Percentiles rank a stretch among this genome's conserved stretches.
phyloP scores from a whole-genome alignment of 2,113 vertebrate genomes.

The Bubo bubo region DNA sequence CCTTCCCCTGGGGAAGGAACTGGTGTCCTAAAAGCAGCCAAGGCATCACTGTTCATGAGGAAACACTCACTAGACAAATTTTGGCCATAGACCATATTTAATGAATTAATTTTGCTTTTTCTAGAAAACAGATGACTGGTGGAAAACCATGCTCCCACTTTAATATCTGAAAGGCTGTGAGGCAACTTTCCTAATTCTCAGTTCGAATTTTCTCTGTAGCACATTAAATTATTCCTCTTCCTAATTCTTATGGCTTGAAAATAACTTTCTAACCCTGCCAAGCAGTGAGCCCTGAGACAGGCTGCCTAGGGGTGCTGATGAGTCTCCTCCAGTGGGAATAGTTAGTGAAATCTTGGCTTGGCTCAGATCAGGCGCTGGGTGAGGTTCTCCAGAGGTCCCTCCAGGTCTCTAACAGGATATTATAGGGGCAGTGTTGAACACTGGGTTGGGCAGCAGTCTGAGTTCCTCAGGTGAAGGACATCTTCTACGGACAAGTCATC shows the following conservation, averaged over 20 bases:
- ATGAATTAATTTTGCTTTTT: not conserved
- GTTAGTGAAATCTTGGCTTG: not conserved
- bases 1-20: not conserved
- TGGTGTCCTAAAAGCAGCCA: not conserved
- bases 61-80: not conserved
- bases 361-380: not conserved
- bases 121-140: not conserved
- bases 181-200: not conserved
- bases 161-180: not conserved
- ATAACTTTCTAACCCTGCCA: not conserved
- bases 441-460: not conserved
- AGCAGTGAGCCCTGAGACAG: not conserved
- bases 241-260: not conserved
- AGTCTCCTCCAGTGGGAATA: not conserved
- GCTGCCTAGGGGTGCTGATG: not conserved
- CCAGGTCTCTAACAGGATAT: not conserved
- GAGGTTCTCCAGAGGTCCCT: not conserved
- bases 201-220: not conserved
- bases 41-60: not conserved
- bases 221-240: not conserved
- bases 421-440: fast-evolving
- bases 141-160: not conserved
- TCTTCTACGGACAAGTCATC: not conserved
- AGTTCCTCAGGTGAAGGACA: not conserved
- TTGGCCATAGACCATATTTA: not conserved